A percentile compares a stretch with the other conserved stretches of the same genome.
These are phyloP conservation scores for Argentina silus DNA, from an alignment of 2,797 vertebrate genomes.

Conservation along the genomic window DNA sequence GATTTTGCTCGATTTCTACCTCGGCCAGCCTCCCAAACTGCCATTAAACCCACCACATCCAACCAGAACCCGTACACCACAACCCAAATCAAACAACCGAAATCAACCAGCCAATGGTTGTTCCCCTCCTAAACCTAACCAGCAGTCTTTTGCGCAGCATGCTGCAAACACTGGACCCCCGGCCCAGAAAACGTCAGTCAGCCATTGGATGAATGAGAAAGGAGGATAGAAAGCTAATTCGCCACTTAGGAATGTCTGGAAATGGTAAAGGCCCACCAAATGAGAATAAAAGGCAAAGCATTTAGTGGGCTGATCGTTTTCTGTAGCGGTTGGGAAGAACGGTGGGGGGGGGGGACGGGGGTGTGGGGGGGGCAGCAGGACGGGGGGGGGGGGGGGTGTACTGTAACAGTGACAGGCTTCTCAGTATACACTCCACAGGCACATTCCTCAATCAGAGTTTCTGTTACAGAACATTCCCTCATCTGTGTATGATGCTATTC, in stretches of 20 bases:
- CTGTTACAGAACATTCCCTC: constrained; percentile 16
- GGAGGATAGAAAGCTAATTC: constrained; percentile 47
- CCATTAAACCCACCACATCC: not conserved
- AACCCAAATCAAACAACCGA: not conserved
- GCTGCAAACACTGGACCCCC: constrained; percentile 48
- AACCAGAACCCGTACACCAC: constrained; percentile 3
- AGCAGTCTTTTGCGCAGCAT: constrained; percentile 47
- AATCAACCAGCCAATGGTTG: constrained; percentile 43
- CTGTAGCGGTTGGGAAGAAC: not conserved
- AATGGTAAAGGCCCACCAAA: constrained; percentile 34
- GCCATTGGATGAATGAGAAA: constrained; percentile 48
- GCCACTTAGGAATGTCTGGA: constrained; percentile 35
- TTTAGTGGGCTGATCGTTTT: constrained; percentile 25
- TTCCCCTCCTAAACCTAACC: constrained; percentile 51
- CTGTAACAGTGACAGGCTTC: not conserved
- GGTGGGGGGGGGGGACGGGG: no score
- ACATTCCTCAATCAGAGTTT: constrained; percentile 15
- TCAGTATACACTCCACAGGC: not conserved
- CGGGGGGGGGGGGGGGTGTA: not conserved
- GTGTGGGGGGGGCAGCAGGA: no score
- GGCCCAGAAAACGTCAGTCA: constrained; percentile 64
- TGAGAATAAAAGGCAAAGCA: constrained; percentile 19
- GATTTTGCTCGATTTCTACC: no score
- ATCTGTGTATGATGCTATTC: constrained; percentile 3
- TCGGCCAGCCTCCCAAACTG: not conserved